Evolutionary conservation across 2,888 invertebrate genomes (phyloP).

Genomic region (Drepana falcataria): DNA sequence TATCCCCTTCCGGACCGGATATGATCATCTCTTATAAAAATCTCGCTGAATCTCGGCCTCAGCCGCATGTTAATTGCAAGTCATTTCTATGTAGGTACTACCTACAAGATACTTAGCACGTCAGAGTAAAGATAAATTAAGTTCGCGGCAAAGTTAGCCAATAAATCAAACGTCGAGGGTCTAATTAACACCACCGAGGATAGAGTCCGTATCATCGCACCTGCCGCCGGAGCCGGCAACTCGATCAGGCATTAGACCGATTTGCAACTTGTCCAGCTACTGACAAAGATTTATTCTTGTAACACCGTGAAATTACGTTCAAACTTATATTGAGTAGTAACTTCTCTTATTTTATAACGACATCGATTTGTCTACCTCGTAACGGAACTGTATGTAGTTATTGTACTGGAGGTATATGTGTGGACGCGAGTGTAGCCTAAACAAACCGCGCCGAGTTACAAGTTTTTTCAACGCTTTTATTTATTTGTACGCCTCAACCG

Average conservation of each 20-base stretch:
- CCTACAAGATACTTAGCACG: conserved; percentile 28
- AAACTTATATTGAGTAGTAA: too few species aligned
- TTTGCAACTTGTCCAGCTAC: conserved; percentile 25
- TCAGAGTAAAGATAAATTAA: conserved; percentile 38
- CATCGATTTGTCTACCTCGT: too few species aligned
- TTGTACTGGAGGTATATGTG: conserved; percentile 22
- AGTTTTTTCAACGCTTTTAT: conserved; percentile 32
- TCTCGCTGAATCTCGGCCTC: too few species aligned
- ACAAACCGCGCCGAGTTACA: conserved; percentile 37
- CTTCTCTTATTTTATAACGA: too few species aligned
- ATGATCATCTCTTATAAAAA: background rate
- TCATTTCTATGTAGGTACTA: conserved; percentile 9
- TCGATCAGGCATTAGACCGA: conserved; percentile 18
- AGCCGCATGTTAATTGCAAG: too few species aligned
- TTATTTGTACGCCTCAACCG: conserved; percentile 13
- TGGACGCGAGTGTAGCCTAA: conserved; percentile 32
- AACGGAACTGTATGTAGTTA: too few species aligned
- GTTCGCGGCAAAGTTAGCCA: conserved; percentile 43
- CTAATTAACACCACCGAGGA: conserved; percentile 55
- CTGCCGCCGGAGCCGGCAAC: conserved; percentile 29
- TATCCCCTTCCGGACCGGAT: background rate
- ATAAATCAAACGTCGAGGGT: conserved; percentile 59
- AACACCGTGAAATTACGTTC: conserved; percentile 10
- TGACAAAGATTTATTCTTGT: conserved; percentile 16
- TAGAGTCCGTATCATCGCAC: conserved; percentile 49